Conservation (phyloP, 2,113 vertebrate genomes). For the Willisornis vidua region DNA sequence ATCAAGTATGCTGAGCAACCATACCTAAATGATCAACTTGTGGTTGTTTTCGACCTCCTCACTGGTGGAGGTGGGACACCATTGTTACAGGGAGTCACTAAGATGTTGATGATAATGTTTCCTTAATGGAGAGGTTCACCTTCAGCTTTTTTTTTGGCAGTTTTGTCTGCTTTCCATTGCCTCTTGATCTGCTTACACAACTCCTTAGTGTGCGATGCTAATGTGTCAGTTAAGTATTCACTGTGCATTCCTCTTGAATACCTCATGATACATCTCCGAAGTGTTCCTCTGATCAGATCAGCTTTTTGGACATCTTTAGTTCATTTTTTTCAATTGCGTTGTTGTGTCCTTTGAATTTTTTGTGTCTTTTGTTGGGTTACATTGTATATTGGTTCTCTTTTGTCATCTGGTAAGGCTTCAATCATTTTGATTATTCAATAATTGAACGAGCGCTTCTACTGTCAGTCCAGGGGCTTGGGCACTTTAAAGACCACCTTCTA, state of each 20-base stretch:
- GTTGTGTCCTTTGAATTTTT: neutral
- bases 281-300: neutral
- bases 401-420: neutral
- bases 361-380: neutral
- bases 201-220: neutral
- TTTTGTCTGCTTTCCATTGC: neutral
- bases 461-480: neutral
- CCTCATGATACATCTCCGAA: neutral
- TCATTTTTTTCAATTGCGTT: neutral
- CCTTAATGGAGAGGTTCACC: neutral
- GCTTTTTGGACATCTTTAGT: neutral
- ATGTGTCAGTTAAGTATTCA: neutral
- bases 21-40: neutral
- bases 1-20: neutral
- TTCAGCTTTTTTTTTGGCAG: neutral
- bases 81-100: neutral
- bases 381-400: neutral
- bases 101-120: neutral
- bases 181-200: neutral
- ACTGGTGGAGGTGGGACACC: accelerated
- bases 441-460: neutral
- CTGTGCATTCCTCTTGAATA: neutral
- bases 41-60: neutral
- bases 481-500: neutral
- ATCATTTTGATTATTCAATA: neutral